Percentiles rank a stretch among this genome's conserved stretches.
Evolutionary conservation across 2,797 vertebrate genomes (phyloP).

Genomic region (Vultur gryphus): DNA sequence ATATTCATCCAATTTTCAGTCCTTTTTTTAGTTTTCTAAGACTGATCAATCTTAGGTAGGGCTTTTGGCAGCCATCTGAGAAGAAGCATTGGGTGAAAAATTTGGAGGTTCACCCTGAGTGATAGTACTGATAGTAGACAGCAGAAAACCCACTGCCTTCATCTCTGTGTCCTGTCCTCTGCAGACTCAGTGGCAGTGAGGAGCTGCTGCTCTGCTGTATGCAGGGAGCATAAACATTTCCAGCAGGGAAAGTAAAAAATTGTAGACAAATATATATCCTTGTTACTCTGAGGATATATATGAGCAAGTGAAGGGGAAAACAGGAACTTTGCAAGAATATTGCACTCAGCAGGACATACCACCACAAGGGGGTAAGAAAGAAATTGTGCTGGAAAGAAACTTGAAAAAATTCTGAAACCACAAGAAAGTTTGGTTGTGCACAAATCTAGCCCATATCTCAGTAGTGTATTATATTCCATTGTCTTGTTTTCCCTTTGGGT

Average conservation of each 20-base stretch:
- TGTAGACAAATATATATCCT: not conserved
- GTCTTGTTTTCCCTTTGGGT: not conserved
- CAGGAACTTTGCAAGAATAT: not conserved
- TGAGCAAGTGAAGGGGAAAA: slow-evolving; percentile 11
- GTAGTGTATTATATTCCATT: not conserved
- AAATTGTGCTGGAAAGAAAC: not conserved
- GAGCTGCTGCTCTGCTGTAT: not conserved
- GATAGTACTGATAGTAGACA: not conserved
- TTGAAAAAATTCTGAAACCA: not conserved
- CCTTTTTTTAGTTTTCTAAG: not conserved
- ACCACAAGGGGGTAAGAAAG: not conserved
- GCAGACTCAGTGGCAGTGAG: not conserved
- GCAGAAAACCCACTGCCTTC: not conserved
- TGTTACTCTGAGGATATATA: not conserved
- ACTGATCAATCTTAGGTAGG: not conserved
- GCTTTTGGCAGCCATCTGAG: not conserved
- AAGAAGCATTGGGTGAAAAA: not conserved
- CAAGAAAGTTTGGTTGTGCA: not conserved
- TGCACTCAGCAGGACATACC: not conserved
- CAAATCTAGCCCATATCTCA: not conserved
- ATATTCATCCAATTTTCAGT: not conserved
- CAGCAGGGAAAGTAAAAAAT: not conserved
- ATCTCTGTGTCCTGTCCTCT: not conserved
- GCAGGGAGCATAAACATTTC: not conserved
- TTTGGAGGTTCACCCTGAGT: not conserved